A percentile compares a stretch with the other conserved stretches of the same genome.
These are phyloP conservation scores for Amazona vittata DNA, from an alignment of 2,113 vertebrate species.

Conservation along the genomic window DNA sequence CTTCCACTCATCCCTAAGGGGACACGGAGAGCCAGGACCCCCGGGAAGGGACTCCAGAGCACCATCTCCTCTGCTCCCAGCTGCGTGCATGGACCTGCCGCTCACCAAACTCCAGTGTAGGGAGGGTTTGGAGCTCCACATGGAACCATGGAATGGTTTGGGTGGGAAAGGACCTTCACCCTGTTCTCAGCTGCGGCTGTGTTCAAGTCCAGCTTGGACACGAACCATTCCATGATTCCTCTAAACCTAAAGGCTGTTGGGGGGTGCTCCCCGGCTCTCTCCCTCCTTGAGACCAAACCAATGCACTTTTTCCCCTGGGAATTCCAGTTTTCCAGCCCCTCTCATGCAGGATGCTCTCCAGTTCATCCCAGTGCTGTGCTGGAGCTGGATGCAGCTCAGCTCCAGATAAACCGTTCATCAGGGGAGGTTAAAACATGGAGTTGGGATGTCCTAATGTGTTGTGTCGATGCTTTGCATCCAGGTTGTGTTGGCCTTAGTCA, in stretches of 20 bases:
- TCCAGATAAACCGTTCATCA: not conserved
- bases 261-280: not conserved
- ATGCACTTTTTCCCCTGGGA: not conserved
- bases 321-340: not conserved
- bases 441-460: not conserved
- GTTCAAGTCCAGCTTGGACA: not conserved
- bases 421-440: not conserved
- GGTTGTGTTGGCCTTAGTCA: not conserved
- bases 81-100: not conserved
- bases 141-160: not conserved
- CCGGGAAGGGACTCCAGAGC: too few species aligned
- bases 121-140: not conserved
- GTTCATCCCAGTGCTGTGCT: not conserved
- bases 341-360: not conserved
- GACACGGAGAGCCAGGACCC: not conserved
- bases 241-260: not conserved
- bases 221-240: not conserved
- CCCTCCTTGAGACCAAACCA: not conserved
- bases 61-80: not conserved
- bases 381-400: not conserved
- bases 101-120: not conserved
- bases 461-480: not conserved
- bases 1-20: not conserved
- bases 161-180: too few species aligned
- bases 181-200: not conserved